Conservation (phyloP, 2,113 vertebrate genomes). For the Acanthochromis polyacanthus region DNA sequence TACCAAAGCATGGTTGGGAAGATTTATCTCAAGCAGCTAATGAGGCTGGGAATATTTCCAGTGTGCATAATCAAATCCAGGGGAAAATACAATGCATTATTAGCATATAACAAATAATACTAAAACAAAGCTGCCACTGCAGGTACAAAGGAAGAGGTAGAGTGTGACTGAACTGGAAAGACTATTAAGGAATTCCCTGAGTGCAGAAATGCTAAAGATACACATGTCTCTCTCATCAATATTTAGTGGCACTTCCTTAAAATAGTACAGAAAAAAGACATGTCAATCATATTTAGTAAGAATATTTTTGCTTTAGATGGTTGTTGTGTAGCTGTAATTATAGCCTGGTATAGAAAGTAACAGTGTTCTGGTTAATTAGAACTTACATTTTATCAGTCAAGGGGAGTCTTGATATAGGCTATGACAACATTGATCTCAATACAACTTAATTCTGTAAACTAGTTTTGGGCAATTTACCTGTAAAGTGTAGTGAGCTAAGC, state of each 20-base stretch:
- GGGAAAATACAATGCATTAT: conserved; percentile 72
- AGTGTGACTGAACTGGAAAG: conserved; percentile 55
- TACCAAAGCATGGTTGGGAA: conserved; percentile 66
- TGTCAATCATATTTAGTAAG: conserved; percentile 8
- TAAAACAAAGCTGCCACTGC: conserved; percentile 44
- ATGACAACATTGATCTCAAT: no score
- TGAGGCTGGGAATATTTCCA: conserved; percentile 79
- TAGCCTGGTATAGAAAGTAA: background rate
- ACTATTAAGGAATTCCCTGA: conserved; percentile 64
- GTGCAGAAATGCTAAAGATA: conserved; percentile 32
- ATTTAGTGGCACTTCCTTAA: conserved; percentile 27
- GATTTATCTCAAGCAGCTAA: conserved; percentile 79
- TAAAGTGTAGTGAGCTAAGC: no score
- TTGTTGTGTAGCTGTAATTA: background rate
- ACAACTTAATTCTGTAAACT: no score
- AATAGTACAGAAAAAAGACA: conserved; percentile 26
- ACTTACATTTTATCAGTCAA: no score
- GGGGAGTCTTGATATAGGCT: no score
- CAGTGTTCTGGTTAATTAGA: background rate
- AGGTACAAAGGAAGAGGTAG: conserved; percentile 59
- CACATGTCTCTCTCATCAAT: conserved; percentile 28
- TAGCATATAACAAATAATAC: conserved; percentile 74
- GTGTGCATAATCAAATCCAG: conserved; percentile 75
- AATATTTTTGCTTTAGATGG: no score
- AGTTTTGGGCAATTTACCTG: no score